Evolutionary conservation across 2,797 vertebrate species (phyloP).

Genomic region (Mionectes olivaceus): DNA sequence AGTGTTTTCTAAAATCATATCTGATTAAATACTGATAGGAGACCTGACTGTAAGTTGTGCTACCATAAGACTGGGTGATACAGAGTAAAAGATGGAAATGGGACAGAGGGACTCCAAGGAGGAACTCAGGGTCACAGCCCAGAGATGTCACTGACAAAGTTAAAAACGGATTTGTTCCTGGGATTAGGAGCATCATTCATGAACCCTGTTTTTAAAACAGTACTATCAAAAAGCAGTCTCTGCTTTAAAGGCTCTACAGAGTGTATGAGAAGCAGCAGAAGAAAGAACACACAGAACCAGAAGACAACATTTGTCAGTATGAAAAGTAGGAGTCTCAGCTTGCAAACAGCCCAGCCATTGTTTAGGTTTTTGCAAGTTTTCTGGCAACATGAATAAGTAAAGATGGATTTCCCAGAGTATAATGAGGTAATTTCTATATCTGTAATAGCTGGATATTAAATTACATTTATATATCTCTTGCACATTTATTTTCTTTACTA

Average conservation of each 20-base stretch:
- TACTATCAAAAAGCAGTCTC: not conserved
- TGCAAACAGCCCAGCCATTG: not conserved
- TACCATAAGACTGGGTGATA: not conserved
- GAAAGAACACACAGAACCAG: not conserved
- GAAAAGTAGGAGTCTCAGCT: not conserved
- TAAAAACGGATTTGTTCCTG: not conserved
- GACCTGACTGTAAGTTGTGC: not conserved
- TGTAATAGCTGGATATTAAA: conserved; percentile 33
- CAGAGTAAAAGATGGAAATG: not conserved
- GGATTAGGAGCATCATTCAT: not conserved
- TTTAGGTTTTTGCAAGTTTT: not conserved
- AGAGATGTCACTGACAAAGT: not conserved
- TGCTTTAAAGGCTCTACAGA: not conserved
- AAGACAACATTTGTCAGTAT: not conserved
- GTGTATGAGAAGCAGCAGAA: not conserved
- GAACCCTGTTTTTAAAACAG: not conserved
- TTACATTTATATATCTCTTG: not conserved
- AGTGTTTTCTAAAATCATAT: not conserved
- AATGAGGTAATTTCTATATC: conserved; percentile 23
- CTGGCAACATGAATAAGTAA: not conserved
- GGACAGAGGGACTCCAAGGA: not conserved
- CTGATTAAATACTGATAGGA: not conserved
- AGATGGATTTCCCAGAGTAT: conserved; percentile 5
- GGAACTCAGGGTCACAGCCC: not conserved
- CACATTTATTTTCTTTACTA: conserved; percentile 33